These are phyloP conservation scores for Antedon mediterranea DNA, from an alignment of 53 echinoderm and acorn worm genomes.

Conservation along the genomic window DNA sequence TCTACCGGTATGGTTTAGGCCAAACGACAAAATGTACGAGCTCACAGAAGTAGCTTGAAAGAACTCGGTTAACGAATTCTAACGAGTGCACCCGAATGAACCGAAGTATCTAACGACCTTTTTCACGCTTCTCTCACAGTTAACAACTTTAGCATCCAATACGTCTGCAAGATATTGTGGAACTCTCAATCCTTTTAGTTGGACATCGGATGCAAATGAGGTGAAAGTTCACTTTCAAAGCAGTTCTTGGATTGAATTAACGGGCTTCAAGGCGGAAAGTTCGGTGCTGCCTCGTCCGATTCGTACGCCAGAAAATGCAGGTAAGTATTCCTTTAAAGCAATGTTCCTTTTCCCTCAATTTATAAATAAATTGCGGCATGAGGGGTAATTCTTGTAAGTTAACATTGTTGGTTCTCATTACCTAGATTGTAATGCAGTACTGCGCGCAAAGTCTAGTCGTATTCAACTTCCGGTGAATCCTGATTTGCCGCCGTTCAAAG, in stretches of 20 bases:
- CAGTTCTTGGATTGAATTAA: slow-evolving; percentile 9
- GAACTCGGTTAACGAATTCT: too few species aligned
- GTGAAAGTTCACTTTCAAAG: slow-evolving; percentile 16
- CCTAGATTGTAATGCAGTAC: slow-evolving; percentile 14
- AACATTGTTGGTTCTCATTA: not conserved
- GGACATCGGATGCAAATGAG: slow-evolving; percentile 45
- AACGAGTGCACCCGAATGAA: too few species aligned
- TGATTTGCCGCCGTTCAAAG: slow-evolving; percentile 17
- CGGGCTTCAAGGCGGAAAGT: slow-evolving; percentile 10
- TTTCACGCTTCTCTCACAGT: slow-evolving; percentile 7
- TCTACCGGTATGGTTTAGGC: too few species aligned
- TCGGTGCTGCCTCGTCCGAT: slow-evolving; percentile 1
- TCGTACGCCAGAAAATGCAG: slow-evolving; percentile 10
- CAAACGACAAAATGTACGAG: too few species aligned
- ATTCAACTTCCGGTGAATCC: slow-evolving; percentile 16
- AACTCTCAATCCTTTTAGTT: slow-evolving; percentile 18
- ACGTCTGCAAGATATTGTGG: slow-evolving; percentile 27
- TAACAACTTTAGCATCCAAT: slow-evolving; percentile 16
- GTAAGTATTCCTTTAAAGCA: too few species aligned
- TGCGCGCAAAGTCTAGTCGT: slow-evolving; percentile 13
- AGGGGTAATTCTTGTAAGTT: not conserved
- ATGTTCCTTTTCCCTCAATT: too few species aligned
- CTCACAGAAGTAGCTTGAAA: too few species aligned
- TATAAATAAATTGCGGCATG: too few species aligned
- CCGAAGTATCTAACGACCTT: not conserved